Evolutionary conservation across 1,140 invertebrate genomes (phyloP).

Genomic region (Glossosoma conforme): DNA sequence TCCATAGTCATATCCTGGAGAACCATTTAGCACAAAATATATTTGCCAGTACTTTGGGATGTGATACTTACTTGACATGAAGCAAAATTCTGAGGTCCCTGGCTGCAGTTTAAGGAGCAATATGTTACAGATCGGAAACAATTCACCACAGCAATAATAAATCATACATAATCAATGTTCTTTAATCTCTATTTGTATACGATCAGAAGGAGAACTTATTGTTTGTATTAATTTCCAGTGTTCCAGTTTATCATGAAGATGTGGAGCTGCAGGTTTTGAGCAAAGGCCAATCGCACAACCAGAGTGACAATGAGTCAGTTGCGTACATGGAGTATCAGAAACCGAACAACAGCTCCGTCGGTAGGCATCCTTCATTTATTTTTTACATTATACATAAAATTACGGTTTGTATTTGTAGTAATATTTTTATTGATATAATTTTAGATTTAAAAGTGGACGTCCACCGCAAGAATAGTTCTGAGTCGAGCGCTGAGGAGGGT

Average conservation of each 20-base stretch:
- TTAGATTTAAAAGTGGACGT: conserved; percentile 88
- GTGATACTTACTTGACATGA: too few relatives aligned
- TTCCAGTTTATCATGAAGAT: conserved; percentile 71
- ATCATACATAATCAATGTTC: too few relatives aligned
- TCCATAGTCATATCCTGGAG: neutral
- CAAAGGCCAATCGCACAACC: conserved; percentile 35
- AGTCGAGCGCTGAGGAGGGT: conserved; percentile 56
- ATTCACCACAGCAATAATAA: too few relatives aligned
- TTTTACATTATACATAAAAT: conserved; percentile 11
- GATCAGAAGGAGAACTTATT: too few relatives aligned
- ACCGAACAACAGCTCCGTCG: conserved; percentile 62
- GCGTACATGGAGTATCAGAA: conserved; percentile 59
- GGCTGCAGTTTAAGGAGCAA: too few relatives aligned
- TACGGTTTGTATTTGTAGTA: conserved; percentile 12
- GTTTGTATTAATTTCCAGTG: too few relatives aligned
- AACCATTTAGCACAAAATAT: too few relatives aligned
- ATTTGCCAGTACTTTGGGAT: too few relatives aligned
- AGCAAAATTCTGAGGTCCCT: too few relatives aligned
- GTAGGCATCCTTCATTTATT: conserved; percentile 39
- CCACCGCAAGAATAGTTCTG: conserved; percentile 85
- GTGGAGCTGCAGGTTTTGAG: conserved; percentile 79
- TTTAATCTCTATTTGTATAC: too few relatives aligned
- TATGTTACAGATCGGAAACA: too few relatives aligned
- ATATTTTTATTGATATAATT: neutral
- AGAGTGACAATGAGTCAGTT: conserved; percentile 54